Conservation (phyloP, 1,140 invertebrate species). For the Drosophila subobscura region DNA sequence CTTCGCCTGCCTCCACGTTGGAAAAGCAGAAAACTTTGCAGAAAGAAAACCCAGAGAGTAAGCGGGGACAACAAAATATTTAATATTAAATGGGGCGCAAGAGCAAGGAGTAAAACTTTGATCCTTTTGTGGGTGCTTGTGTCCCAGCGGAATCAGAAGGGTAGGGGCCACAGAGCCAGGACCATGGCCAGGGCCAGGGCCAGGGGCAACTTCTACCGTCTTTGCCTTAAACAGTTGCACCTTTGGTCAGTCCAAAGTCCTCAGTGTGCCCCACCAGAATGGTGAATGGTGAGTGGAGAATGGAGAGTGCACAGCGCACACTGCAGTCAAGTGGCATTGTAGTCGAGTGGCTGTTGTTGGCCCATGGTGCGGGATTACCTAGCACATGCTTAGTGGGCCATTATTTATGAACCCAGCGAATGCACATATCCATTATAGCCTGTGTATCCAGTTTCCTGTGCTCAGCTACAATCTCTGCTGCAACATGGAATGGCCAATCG, state of each 20-base stretch:
- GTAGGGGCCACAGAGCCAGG: background rate
- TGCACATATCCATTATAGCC: background rate
- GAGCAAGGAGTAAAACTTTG: slow-evolving; percentile 41
- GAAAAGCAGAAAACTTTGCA: slow-evolving; percentile 7
- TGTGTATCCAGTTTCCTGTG: too few species aligned
- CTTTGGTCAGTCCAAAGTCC: slow-evolving; percentile 31
- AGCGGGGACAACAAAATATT: slow-evolving; percentile 39
- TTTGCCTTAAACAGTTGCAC: slow-evolving; percentile 48
- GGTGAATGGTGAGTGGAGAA: background rate
- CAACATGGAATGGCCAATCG: too few species aligned
- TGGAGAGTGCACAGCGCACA: slow-evolving; percentile 6
- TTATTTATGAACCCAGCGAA: slow-evolving; percentile 48
- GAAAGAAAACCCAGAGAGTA: background rate
- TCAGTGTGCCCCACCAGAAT: background rate
- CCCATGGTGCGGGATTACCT: slow-evolving; percentile 30
- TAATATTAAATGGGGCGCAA: slow-evolving; percentile 52
- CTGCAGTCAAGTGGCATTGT: slow-evolving; percentile 26
- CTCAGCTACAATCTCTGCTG: too few species aligned
- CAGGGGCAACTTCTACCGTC: background rate
- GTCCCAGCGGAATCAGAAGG: slow-evolving; percentile 15
- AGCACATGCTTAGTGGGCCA: slow-evolving; percentile 54
- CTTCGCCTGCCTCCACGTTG: background rate
- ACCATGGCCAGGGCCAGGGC: too few species aligned
- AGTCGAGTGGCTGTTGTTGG: background rate
- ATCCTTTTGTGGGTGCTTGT: slow-evolving; percentile 47